phyloP scores from a whole-genome alignment of 2,888 invertebrate genomes.

The Muscina levida region DNA sequence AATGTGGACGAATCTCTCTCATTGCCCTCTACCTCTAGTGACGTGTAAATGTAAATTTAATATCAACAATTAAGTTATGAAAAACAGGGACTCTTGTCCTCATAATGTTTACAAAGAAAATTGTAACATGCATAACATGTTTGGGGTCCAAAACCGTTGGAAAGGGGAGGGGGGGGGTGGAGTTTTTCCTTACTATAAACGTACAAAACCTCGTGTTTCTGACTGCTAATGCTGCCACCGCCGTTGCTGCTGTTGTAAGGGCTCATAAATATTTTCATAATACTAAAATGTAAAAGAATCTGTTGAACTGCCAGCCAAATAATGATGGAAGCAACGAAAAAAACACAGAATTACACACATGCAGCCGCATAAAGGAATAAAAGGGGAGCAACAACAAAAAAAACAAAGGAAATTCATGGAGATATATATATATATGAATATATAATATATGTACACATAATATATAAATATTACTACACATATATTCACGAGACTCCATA shows the following conservation, averaged over 20 bases:
- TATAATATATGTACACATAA: not conserved
- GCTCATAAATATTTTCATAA: constrained; percentile 59
- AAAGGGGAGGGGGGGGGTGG: too few relatives aligned
- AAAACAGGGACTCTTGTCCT: constrained; percentile 1
- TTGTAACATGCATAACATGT: constrained; percentile 51
- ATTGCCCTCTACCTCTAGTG: not conserved
- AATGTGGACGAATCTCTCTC: too few relatives aligned
- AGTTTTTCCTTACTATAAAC: too few relatives aligned
- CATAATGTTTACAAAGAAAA: constrained; percentile 2
- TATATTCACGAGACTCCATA: constrained; percentile 31
- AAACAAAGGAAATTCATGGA: constrained; percentile 17
- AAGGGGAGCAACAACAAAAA: not conserved
- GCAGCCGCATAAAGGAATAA: not conserved
- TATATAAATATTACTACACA: not conserved
- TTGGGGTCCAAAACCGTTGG: not conserved
- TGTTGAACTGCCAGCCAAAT: constrained; percentile 60
- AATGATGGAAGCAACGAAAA: constrained; percentile 7
- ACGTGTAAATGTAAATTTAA: constrained; percentile 53
- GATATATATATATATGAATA: constrained; percentile 3
- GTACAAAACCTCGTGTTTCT: too few relatives aligned
- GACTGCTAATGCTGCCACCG: not conserved
- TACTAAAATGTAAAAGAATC: constrained; percentile 50
- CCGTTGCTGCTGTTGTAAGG: constrained; percentile 41
- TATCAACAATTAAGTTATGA: constrained; percentile 25
- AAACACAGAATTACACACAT: constrained; percentile 50